These are phyloP conservation scores for Echeneis naucrates DNA, from an alignment of 2,797 vertebrate genomes.

Conservation along the genomic window DNA sequence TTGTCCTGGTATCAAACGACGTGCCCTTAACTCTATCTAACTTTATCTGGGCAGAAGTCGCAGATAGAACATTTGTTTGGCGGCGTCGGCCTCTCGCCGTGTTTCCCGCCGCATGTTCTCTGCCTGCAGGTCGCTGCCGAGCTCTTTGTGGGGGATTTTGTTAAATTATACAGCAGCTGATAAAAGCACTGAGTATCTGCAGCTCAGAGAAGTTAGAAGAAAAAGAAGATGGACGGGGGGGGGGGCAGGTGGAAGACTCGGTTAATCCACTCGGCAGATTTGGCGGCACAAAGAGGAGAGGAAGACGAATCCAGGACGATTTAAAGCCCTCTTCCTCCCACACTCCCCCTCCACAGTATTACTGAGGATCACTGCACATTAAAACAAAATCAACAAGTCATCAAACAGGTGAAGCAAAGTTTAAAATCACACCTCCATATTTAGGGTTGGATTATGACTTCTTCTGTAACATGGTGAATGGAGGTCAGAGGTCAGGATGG, in stretches of 20 bases:
- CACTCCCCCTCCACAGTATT: constrained; percentile 18
- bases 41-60: constrained; percentile 24
- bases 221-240: constrained; percentile 51
- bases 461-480: too few relatives aligned
- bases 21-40: constrained; percentile 42
- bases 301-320: constrained; percentile 52
- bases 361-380: constrained; percentile 24
- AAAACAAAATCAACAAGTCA: neutral
- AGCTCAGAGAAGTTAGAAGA: constrained; percentile 70
- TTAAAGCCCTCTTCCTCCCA: constrained; percentile 50
- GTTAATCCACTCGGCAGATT: constrained; percentile 80
- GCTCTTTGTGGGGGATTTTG: constrained; percentile 73
- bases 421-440: neutral
- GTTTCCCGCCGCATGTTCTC: constrained; percentile 38
- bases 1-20: too few relatives aligned
- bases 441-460: too few relatives aligned
- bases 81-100: constrained; percentile 1
- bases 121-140: constrained; percentile 44
- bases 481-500: too few relatives aligned
- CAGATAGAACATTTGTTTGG: constrained; percentile 29
- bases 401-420: neutral
- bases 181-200: constrained; percentile 70
- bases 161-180: constrained; percentile 75
- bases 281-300: constrained; percentile 68
- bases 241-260: constrained; percentile 70